These are phyloP conservation scores for Microtus oregoni DNA, from an alignment of 2,113 vertebrate genomes.

Conservation along the genomic window DNA sequence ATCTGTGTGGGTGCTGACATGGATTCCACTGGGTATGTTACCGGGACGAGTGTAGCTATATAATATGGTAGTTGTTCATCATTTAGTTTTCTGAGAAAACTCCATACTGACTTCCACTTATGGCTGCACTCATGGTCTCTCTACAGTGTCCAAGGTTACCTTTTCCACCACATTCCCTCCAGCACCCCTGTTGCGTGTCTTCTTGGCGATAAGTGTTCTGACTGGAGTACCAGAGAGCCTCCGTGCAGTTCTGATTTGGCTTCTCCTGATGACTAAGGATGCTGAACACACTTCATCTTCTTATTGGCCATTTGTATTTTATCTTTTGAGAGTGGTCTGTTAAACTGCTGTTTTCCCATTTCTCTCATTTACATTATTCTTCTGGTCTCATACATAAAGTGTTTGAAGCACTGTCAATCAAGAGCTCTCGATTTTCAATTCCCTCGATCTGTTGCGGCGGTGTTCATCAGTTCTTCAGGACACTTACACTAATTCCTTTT, in stretches of 20 bases:
- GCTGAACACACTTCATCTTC: not conserved
- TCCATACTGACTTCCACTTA: not conserved
- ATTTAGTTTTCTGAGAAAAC: not conserved
- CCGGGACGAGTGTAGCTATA: not conserved
- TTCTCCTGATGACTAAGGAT: not conserved
- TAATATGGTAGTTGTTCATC: not conserved
- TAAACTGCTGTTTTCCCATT: not conserved
- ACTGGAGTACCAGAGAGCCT: not conserved
- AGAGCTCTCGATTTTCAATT: not conserved
- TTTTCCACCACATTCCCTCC: not conserved
- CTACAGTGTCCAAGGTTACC: not conserved
- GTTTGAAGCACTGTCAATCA: not conserved
- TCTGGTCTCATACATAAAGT: not conserved
- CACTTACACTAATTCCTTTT: slow-evolving; percentile 55
- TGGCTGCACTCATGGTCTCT: too few species aligned
- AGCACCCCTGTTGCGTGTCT: not conserved
- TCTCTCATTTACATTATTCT: not conserved
- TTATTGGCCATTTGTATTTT: not conserved
- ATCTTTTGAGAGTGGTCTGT: not conserved
- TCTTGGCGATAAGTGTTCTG: not conserved
- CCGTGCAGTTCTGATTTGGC: not conserved
- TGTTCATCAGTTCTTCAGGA: not conserved
- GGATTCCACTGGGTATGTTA: not conserved
- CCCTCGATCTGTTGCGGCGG: not conserved
- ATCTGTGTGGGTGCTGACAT: not conserved